Evolutionary conservation across 2,888 invertebrate species (phyloP), one percentile per base, ranked within the genome.

Genomic region (Synergus umbraculus): DNA sequence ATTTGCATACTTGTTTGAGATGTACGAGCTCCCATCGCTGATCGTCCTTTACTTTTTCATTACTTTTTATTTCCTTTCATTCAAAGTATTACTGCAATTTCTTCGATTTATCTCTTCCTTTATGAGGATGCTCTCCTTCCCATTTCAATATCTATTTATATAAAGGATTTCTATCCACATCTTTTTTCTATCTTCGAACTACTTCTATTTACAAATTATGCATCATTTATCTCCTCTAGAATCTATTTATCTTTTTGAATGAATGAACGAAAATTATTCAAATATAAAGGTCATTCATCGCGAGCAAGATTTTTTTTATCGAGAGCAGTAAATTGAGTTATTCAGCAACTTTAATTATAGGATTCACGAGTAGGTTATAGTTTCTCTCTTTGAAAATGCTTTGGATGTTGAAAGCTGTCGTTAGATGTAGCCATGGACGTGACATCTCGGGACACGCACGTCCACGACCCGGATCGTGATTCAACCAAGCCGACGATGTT

Each of bases 1-100:
- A 89, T 88, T 89, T 88, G 87, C 87, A 89, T 89, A 88, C 84
- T 80, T 77, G 85, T 78, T 83, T 79, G 13, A 60, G 66, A 69
- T 44, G 82, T 83, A 78, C 79, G 63, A 41, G 76, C 77, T 78
- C 79, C 65, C 18, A 65, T 69, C 78, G 76, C 80, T 78, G 81
- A 78, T 81, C 80, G 79, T 46, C 22, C 12, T 49, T 15, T 37
- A n/a, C n/a, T n/a, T 73, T 73, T 73, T 54, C 8, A 22, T 29
- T 54, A 10, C 9, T 10, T 54, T 66, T n/a, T 73, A 54, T 54
- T 73, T 54, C n/a, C 54, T 73, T 73, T 54, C 54, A n/a, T 73
- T 46, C 37, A 73, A 73, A 73, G 41, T 49, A 73, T 73, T 54
- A 37, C 54, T 54, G 73, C 73, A 37, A 73, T 73, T 73, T 54